Base-by-base conservation (phyloP, 2,888 invertebrate species). In the Lasioglossum zephyrum region DNA sequence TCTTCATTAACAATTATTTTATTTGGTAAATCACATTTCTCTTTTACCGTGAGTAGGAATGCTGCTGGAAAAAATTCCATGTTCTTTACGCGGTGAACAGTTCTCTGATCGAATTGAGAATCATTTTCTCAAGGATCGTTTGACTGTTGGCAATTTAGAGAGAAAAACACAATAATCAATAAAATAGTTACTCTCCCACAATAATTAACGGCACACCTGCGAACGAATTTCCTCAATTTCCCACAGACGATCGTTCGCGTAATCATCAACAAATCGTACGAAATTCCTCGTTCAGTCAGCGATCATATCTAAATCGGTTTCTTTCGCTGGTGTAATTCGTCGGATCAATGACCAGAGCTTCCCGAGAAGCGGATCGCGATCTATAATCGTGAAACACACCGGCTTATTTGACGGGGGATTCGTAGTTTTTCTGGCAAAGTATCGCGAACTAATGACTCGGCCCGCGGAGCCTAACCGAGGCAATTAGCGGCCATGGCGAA, bases 391-490 rank as follows among this genome's bases (percentile, higher is more conserved):
- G 69, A 18, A n/a, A 18, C 36, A 18, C 49, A 39, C 72, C 75
- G 53, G 22, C 53, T 31, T 31, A 26, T 53, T n/a, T 39, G 36
- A 36, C 41, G 16, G 39, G 8, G 31, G 53, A 41, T 41, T 70
- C 11, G 77, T 26, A 39, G 22, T 57, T 78, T 70, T 41, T 53
- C 26, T 9, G 36, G 8, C 53, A 18, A 41, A 18, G 69, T 36
- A 53, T 69, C 69, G n/a, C 31, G 41, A 69, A 57, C 60, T 77
- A 83, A 72, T 63, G 83, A 73, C 79, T 60, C 82, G 41, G 53
- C 72, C 57, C n/a, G 66, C 73, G 63, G 39, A 47, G 72, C 53
- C 39, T 49, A 57, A 75, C 70, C 26, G 18, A 36, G 47, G 60
- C 60, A 85, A 78, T 85, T 81, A 85, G 60, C 63, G 73, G 60